Conservation (phyloP, 2,797 vertebrate species). For the Dermochelys coriacea region DNA sequence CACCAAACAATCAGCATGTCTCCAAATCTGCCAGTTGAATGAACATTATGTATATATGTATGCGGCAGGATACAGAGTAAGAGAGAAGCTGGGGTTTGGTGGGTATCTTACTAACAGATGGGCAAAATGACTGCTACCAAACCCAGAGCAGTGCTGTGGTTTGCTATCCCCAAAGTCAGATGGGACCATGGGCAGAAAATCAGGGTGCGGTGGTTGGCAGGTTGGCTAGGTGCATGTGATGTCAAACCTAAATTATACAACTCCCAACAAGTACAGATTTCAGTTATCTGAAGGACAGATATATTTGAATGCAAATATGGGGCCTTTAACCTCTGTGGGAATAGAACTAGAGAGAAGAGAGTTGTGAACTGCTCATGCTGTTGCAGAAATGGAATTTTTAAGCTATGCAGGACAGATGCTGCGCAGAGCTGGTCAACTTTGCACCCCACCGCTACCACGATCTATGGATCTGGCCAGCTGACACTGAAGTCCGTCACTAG, state of each 20-base stretch:
- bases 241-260: neutral
- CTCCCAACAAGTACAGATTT: neutral
- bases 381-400: neutral
- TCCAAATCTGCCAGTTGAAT: neutral
- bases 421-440: rapidly evolving
- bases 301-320: neutral
- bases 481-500: neutral
- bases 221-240: rapidly evolving
- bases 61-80: neutral
- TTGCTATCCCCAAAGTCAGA: neutral
- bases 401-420: neutral
- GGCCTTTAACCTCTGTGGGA: neutral
- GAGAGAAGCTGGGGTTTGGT: neutral
- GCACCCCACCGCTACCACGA: rapidly evolving
- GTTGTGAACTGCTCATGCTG: neutral
- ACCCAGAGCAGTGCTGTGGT: rapidly evolving
- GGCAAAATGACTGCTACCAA: neutral
- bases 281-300: neutral
- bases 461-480: neutral
- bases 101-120: neutral
- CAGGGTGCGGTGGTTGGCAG: neutral
- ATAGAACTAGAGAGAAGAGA: neutral
- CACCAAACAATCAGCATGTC: neutral
- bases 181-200: neutral
- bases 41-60: neutral